These are phyloP conservation scores for Turritopsis dohrnii DNA, from an alignment of 30 jellyfish, hydroid and myxozoan genomes.

Conservation along the genomic window DNA sequence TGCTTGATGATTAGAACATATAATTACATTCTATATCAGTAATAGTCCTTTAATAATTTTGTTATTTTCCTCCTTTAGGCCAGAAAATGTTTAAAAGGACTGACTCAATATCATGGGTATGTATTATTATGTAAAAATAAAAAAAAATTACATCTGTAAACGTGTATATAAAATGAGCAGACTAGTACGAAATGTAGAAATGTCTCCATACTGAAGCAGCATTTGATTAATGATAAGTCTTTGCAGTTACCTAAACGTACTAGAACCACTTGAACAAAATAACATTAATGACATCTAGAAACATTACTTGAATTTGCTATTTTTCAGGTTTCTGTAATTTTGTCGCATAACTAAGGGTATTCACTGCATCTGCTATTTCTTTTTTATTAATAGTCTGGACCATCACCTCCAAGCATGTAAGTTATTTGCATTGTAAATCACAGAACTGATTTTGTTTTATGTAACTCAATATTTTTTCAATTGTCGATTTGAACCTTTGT, in stretches of 20 bases:
- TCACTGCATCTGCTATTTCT: not conserved
- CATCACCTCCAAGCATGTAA: conserved; percentile 14
- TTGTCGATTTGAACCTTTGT: not conserved
- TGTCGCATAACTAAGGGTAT: not conserved
- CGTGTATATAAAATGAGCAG: too few relatives aligned
- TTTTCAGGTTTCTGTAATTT: too few relatives aligned
- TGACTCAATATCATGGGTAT: conserved; percentile 51
- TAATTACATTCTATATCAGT: too few relatives aligned
- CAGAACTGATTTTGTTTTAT: not conserved
- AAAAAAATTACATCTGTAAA: not conserved
- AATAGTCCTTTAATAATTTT: too few relatives aligned
- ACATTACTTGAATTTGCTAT: too few relatives aligned
- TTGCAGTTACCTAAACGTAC: too few relatives aligned
- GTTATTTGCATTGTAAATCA: not conserved
- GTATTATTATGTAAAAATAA: not conserved
- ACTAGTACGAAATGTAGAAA: too few relatives aligned
- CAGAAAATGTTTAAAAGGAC: conserved; percentile 24
- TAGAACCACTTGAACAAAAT: too few relatives aligned
- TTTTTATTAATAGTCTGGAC: not conserved
- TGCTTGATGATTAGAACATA: too few relatives aligned
- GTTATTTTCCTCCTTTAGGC: conserved; percentile 22
- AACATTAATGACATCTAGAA: too few relatives aligned
- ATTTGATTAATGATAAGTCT: too few relatives aligned
- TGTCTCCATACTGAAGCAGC: too few relatives aligned
- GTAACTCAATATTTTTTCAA: not conserved